Evolutionary conservation across 1,140 invertebrate species (phyloP), one percentile per base, ranked within the genome.

Genomic region (Bactericera cockerelli): DNA sequence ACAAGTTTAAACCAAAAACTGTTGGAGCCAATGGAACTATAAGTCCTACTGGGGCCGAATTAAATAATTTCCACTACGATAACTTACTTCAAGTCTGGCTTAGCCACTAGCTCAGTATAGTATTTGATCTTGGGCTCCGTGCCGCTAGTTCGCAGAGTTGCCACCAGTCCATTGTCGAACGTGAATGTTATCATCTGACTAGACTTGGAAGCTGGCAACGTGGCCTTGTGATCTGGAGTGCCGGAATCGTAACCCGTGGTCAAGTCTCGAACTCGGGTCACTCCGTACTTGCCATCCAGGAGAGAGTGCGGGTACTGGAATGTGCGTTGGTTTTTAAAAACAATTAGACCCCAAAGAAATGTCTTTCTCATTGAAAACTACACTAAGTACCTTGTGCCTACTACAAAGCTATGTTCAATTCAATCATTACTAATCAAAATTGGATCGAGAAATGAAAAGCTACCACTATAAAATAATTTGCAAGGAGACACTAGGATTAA

Each of bases 111-210:
- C 74, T 99, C 95, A 1, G 89, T 88, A 72, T 98, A 98, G 72
- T 96, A 98, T 75, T 98, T 98, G 59, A 98, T 80, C 75, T 99
- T 99, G 16, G 96, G 96, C 72, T 99, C 97, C 0, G 97, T 99
- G 19, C 97, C 97, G 75, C 93, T 97, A 0, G 94, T 96, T 63
- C 97, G 80, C 8, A 99, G 72, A 0, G 93, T 98, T 0, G 86
- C 77, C 8, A 88, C 81, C 62, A 89, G 79, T 1, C 90, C 93
- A 74, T 92, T 93, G 54, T 79, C 76, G 71, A 98, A 95, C 14
- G 79, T 81, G 70, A 98, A 95, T 1, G 93, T 95, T n/a, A 99
- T 86, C 96, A 99, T 99, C 73, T 96, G 87, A 61, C 81, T 86
- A 72, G 75, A 82, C 60, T 79, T 79, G 21, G 85, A 90, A 1